These are phyloP conservation scores for Drosophila niveifrons DNA, from an alignment of 2,888 invertebrate genomes.

Conservation along the genomic window DNA sequence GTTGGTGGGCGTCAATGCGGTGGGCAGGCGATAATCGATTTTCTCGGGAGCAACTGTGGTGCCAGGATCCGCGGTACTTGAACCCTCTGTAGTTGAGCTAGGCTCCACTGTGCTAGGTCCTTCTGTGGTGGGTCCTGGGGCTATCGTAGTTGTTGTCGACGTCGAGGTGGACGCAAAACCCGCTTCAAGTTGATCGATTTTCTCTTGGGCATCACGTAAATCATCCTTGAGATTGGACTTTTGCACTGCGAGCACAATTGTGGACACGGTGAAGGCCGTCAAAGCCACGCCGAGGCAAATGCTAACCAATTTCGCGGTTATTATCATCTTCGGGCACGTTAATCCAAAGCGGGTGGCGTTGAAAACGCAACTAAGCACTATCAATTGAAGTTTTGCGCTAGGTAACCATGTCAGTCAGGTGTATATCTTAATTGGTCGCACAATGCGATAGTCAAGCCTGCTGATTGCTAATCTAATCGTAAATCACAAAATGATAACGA, in stretches of 20 bases:
- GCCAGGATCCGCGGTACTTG: constrained; percentile 9
- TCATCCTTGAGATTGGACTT: constrained; percentile 80
- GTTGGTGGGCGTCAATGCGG: constrained; percentile 87
- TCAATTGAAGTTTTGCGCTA: constrained; percentile 20
- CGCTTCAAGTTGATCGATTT: constrained; percentile 72
- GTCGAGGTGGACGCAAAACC: constrained; percentile 51
- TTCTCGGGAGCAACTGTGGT: constrained; percentile 50
- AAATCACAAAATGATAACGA: constrained; percentile 18
- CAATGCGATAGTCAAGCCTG: constrained; percentile 26
- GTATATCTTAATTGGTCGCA: constrained; percentile 63
- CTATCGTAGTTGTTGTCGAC: not conserved
- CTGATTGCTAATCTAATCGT: constrained; percentile 74
- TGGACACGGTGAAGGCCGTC: constrained; percentile 86
- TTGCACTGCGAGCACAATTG: constrained; percentile 86
- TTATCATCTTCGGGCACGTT: constrained; percentile 69
- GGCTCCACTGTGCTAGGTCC: not conserved
- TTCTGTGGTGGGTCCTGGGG: constrained; percentile 13
- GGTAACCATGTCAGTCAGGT: constrained; percentile 29
- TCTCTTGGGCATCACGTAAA: constrained; percentile 71
- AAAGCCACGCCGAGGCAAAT: constrained; percentile 79
- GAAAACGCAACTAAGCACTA: constrained; percentile 62
- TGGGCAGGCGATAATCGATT: constrained; percentile 87
- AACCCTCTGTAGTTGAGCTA: not conserved
- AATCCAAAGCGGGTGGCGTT: constrained; percentile 51
- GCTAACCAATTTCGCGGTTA: constrained; percentile 78